Conservation (phyloP, 2,797 vertebrate genomes). For the Selene dorsalis region DNA sequence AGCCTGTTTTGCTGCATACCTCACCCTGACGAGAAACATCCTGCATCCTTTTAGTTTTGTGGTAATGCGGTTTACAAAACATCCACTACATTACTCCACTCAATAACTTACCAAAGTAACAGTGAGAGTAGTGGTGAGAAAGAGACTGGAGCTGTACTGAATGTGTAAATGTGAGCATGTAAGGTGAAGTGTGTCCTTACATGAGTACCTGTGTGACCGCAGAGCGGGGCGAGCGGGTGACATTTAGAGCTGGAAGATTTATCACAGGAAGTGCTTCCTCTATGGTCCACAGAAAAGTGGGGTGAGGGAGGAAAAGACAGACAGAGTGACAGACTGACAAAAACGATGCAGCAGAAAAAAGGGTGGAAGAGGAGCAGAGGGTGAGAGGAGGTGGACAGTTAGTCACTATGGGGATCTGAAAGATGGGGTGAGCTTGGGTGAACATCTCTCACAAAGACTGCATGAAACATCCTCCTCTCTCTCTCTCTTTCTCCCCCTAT, state of each 20-base stretch:
- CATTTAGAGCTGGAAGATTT: conserved; percentile 40
- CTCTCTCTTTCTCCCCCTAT: not conserved
- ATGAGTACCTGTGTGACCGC: not conserved
- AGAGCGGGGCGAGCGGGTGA: conserved; percentile 15
- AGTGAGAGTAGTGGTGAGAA: not conserved
- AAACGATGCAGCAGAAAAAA: conserved; percentile 27
- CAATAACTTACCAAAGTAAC: not conserved
- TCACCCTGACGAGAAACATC: conserved; percentile 4
- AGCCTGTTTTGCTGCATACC: not conserved
- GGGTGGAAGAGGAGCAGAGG: conserved; percentile 3
- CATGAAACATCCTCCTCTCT: not conserved
- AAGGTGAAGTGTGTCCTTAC: not conserved
- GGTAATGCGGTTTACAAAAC: too few relatives aligned
- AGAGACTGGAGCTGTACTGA: not conserved
- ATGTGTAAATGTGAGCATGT: not conserved
- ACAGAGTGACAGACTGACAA: conserved; percentile 25
- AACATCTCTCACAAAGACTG: conserved; percentile 27
- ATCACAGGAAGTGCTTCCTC: conserved; percentile 23
- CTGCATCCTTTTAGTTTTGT: not conserved
- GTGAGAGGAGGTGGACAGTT: conserved; percentile 9
- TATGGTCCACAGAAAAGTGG: not conserved
- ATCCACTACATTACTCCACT: not conserved
- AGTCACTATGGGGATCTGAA: conserved; percentile 18
- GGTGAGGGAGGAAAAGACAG: conserved; percentile 2
- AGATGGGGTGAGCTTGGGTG: conserved; percentile 41